Percentiles rank a stretch among this genome's conserved stretches.
Conservation (phyloP, 2,797 vertebrate genomes). For the Syndactyla subalaris region DNA sequence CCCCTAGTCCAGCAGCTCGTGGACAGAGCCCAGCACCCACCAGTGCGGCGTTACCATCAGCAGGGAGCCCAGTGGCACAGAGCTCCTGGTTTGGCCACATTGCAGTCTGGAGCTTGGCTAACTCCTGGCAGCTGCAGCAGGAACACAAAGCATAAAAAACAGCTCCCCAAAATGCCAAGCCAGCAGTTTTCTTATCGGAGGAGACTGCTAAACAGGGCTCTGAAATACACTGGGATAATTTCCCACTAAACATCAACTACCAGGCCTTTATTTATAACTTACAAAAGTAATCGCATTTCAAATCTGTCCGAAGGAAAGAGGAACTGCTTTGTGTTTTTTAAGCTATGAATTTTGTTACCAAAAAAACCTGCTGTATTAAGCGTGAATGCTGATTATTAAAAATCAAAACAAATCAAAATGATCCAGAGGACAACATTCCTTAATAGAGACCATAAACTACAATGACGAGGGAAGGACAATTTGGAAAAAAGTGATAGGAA, state of each 20-base stretch:
- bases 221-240: slow-evolving; percentile 39
- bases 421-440: slow-evolving; percentile 39
- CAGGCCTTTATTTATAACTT: slow-evolving; percentile 37
- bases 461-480: background rate
- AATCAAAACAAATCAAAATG: slow-evolving; percentile 46
- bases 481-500: background rate
- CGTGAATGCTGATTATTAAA: slow-evolving; percentile 35
- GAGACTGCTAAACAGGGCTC: slow-evolving; percentile 7
- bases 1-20: accelerated
- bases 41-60: accelerated
- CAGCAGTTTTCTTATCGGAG: slow-evolving; percentile 34
- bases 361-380: slow-evolving; percentile 9
- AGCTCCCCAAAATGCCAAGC: background rate
- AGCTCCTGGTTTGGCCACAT: background rate
- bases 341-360: slow-evolving; percentile 17
- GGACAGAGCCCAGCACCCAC: background rate
- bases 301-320: slow-evolving; percentile 11
- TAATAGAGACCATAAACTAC: slow-evolving; percentile 20
- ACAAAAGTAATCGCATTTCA: background rate
- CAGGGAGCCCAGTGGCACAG: background rate
- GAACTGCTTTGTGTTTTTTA: background rate
- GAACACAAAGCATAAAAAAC: background rate
- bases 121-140: background rate
- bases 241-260: slow-evolving; percentile 42
- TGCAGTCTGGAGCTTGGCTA: background rate